phyloP scores from a whole-genome alignment of 2,113 vertebrate species.

The Ictalurus furcatus region DNA sequence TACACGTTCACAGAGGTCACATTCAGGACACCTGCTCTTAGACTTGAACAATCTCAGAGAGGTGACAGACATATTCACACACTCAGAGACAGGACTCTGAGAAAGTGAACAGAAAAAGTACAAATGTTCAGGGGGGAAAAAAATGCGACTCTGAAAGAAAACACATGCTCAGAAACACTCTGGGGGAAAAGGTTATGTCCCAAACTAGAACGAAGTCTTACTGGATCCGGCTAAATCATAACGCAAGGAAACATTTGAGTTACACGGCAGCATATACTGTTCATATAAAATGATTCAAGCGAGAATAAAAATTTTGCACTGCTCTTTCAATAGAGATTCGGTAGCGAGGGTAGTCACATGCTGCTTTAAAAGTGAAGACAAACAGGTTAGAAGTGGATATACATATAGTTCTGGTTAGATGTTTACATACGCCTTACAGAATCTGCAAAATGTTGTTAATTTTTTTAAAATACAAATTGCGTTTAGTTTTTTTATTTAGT shows the following conservation, averaged over 20 bases:
- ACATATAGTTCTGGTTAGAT: background rate
- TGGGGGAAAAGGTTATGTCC: background rate
- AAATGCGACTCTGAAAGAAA: slow-evolving; percentile 11
- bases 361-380: background rate
- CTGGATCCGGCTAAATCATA: background rate
- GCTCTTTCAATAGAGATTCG: background rate
- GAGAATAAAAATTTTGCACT: background rate
- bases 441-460: no score
- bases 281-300: background rate
- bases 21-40: background rate
- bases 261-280: background rate
- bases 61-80: background rate
- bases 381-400: background rate
- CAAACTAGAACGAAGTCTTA: slow-evolving; percentile 1
- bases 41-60: background rate
- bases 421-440: no score
- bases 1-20: background rate
- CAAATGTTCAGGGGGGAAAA: background rate
- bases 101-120: slow-evolving; percentile 5
- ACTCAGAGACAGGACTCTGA: background rate
- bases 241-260: background rate
- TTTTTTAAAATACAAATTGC: no score
- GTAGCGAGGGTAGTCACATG: background rate
- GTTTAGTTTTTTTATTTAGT: no score
- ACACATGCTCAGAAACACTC: slow-evolving; percentile 24